Evolutionary conservation across 2,113 vertebrate genomes (phyloP).

Genomic region (Eptesicus fuscus): DNA sequence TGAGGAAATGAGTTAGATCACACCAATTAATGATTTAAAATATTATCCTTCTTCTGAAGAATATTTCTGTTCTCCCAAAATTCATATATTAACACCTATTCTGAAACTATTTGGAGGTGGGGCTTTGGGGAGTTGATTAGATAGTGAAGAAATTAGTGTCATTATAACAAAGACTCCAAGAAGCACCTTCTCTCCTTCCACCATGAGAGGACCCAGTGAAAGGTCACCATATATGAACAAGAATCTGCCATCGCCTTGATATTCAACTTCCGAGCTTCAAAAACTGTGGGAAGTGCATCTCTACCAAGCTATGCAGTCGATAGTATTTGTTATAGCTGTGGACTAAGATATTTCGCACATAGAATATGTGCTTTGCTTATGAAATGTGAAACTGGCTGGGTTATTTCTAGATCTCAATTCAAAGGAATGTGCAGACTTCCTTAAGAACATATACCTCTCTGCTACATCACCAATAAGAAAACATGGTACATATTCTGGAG

Average conservation of each 20-base stretch:
- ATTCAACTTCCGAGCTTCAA: neutral
- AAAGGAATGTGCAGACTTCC: neutral
- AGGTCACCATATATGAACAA: neutral
- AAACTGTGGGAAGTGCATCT: neutral
- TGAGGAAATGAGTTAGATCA: neutral
- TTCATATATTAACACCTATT: neutral
- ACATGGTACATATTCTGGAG: neutral
- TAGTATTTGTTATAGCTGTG: neutral
- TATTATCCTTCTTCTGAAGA: neutral
- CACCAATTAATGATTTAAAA: neutral
- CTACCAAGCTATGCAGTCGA: neutral
- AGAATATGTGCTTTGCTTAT: neutral
- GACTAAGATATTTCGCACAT: neutral
- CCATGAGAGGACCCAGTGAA: neutral
- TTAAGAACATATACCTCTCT: neutral
- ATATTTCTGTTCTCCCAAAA: neutral
- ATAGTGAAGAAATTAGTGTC: neutral
- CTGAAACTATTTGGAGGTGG: neutral
- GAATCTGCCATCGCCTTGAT: neutral
- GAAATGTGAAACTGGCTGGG: neutral
- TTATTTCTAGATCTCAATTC: conserved; percentile 18
- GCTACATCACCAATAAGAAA: neutral
- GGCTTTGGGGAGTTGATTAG: neutral
- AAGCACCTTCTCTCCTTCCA: neutral
- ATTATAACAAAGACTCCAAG: neutral